These are phyloP conservation scores for Delichon dasypus DNA, from an alignment of 2,797 vertebrate genomes.

Conservation along the genomic window DNA sequence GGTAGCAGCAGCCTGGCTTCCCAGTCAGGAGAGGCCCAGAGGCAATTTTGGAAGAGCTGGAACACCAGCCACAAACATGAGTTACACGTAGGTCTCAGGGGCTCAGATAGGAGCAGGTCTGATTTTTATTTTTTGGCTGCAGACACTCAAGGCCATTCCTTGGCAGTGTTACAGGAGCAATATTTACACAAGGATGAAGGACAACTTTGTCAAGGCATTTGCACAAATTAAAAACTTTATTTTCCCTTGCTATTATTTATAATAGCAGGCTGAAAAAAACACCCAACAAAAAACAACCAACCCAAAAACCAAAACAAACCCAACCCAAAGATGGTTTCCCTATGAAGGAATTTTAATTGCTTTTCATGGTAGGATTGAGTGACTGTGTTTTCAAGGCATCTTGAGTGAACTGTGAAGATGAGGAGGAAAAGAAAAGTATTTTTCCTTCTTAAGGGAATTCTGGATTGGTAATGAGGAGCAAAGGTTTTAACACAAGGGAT, in stretches of 20 bases:
- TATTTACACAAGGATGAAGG: constrained; percentile 49
- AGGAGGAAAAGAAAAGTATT: background rate
- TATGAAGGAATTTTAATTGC: constrained; percentile 9
- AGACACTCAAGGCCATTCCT: constrained; percentile 24
- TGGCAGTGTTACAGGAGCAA: constrained; percentile 48
- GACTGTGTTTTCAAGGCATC: background rate
- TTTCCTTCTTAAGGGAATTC: background rate
- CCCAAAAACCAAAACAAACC: background rate
- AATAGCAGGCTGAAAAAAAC: background rate
- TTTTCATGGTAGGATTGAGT: background rate
- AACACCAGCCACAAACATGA: background rate
- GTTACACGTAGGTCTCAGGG: background rate
- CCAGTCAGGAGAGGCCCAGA: background rate
- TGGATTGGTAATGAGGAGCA: background rate
- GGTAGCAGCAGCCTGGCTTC: background rate
- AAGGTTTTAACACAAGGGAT: background rate
- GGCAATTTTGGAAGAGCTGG: background rate
- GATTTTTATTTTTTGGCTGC: background rate
- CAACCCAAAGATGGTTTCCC: background rate
- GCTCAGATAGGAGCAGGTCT: background rate
- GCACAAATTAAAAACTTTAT: constrained; percentile 35
- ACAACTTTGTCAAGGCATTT: constrained; percentile 21
- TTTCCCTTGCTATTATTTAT: constrained; percentile 48
- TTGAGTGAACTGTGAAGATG: background rate
- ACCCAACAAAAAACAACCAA: background rate